phyloP scores from a whole-genome alignment of 2,888 invertebrate genomes.

The Ctenicera cuprea region DNA sequence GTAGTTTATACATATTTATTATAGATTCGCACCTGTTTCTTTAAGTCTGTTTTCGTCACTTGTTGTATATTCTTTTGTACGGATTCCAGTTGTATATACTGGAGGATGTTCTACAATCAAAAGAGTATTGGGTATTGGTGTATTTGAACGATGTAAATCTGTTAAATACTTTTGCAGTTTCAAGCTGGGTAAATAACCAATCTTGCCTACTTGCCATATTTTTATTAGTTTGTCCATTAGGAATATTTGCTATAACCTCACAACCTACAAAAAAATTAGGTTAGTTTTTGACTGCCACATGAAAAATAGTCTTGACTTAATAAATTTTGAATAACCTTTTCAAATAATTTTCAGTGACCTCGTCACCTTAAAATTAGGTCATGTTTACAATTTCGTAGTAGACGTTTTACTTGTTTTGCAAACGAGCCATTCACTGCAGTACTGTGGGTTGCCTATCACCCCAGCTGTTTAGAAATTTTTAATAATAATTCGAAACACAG shows the following conservation, averaged over 20 bases:
- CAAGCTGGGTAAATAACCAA: slow-evolving; percentile 76
- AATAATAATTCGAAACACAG: too few species aligned
- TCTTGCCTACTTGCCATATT: slow-evolving; percentile 76
- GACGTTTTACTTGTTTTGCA: too few species aligned
- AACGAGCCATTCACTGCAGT: not conserved
- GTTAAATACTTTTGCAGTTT: slow-evolving; percentile 75
- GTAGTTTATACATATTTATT: slow-evolving; percentile 16
- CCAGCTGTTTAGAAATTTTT: too few species aligned
- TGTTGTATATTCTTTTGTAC: slow-evolving; percentile 82
- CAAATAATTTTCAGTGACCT: too few species aligned
- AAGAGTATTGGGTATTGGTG: slow-evolving; percentile 74
- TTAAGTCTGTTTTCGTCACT: slow-evolving; percentile 80
- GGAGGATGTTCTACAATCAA: slow-evolving; percentile 89
- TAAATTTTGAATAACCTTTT: too few species aligned
- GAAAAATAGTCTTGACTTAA: too few species aligned
- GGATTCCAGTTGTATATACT: slow-evolving; percentile 95
- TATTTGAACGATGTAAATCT: slow-evolving; percentile 66
- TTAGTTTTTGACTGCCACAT: not conserved
- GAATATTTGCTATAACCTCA: slow-evolving; percentile 45
- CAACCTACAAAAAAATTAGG: not conserved
- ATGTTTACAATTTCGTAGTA: too few species aligned
- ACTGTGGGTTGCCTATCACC: not conserved
- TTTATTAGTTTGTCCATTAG: slow-evolving; percentile 72
- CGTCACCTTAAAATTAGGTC: too few species aligned
- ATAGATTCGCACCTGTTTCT: slow-evolving; percentile 71